Conservation (phyloP, 1,140 invertebrate species). For the Zaprionus gabonicus region DNA sequence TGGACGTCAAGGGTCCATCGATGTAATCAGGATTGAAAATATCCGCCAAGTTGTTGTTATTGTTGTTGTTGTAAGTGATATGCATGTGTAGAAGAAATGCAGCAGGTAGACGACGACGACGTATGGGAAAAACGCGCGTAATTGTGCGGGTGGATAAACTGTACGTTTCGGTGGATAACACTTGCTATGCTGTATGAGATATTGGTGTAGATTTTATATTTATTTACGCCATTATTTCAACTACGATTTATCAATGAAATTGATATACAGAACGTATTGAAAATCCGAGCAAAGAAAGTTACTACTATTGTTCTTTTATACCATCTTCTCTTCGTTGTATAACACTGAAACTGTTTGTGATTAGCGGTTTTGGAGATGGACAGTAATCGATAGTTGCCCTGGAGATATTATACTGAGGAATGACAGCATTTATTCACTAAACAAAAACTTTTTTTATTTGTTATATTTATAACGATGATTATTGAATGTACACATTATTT, state of each 20-base stretch:
- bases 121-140: slow-evolving; percentile 38
- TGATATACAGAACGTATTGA: background rate
- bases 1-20: slow-evolving; percentile 63
- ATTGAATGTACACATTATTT: background rate
- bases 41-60: slow-evolving; percentile 56
- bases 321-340: background rate
- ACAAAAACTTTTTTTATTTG: background rate
- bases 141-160: background rate
- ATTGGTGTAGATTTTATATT: background rate
- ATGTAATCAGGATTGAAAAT: slow-evolving; percentile 66
- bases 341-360: slow-evolving; percentile 2
- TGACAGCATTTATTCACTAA: background rate
- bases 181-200: background rate
- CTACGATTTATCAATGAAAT: background rate
- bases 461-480: background rate
- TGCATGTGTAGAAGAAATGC: slow-evolving; percentile 51
- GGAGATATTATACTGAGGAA: background rate
- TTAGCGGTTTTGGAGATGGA: background rate
- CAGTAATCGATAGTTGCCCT: background rate
- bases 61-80: slow-evolving; percentile 40
- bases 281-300: slow-evolving; percentile 1
- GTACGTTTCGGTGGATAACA: background rate
- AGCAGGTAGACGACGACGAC: slow-evolving; percentile 30
- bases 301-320: slow-evolving; percentile 9
- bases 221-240: background rate